A percentile compares a stretch with the other conserved stretches of the same genome.
These are phyloP conservation scores for Drymonia ruficornis DNA, from an alignment of 2,888 invertebrate genomes.

Conservation along the genomic window DNA sequence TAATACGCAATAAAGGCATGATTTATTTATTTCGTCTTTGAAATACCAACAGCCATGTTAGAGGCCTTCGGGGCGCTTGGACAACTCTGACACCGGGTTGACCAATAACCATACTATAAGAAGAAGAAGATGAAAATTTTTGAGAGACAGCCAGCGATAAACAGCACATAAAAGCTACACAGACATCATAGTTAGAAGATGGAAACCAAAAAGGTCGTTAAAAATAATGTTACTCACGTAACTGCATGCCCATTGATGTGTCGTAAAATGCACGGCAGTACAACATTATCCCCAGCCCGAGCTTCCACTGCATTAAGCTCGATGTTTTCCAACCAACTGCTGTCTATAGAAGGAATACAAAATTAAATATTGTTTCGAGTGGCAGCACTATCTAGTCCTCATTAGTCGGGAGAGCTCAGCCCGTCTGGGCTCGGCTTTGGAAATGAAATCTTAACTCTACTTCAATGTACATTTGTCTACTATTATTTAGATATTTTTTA, in stretches of 20 bases:
- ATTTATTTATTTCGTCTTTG: no score
- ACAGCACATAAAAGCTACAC: no score
- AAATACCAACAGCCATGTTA: no score
- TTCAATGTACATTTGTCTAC: neutral
- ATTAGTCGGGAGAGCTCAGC: neutral
- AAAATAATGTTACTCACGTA: conserved; percentile 55
- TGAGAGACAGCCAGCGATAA: no score
- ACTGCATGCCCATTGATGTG: conserved; percentile 66
- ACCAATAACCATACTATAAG: no score
- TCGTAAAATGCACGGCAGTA: conserved; percentile 71
- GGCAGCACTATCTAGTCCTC: neutral
- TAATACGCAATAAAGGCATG: no score
- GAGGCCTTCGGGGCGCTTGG: no score
- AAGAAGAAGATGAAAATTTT: no score
- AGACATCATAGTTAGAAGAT: neutral
- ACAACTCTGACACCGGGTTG: no score
- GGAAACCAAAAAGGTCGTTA: no score
- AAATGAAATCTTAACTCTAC: neutral
- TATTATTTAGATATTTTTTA: no score
- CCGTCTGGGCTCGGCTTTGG: neutral
- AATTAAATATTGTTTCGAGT: conserved; percentile 1
- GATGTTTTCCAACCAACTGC: conserved; percentile 77
- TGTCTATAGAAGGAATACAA: conserved; percentile 53
- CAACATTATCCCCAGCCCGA: conserved; percentile 64
- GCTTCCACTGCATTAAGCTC: conserved; percentile 75